A percentile compares a stretch with the other conserved stretches of the same genome.
These are phyloP conservation scores for Eledone cirrhosa DNA, from an alignment of 2,888 invertebrate genomes.

Conservation along the genomic window DNA sequence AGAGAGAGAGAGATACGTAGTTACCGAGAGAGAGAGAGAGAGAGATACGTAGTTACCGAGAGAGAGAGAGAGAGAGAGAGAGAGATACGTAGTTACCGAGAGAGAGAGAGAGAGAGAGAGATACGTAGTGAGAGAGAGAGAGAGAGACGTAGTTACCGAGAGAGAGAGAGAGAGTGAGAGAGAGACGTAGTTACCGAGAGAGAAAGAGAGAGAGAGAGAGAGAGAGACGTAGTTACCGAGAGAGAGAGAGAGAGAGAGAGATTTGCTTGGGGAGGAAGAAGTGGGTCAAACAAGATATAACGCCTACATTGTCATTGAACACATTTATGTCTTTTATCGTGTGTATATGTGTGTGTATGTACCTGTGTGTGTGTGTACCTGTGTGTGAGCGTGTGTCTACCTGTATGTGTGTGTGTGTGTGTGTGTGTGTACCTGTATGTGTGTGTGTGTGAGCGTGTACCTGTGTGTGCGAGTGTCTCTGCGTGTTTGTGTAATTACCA, in stretches of 20 bases:
- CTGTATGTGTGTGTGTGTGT: not conserved
- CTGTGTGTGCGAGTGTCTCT: too few relatives aligned
- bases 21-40: not conserved
- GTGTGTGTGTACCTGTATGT: not conserved
- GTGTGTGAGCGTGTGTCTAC: too few relatives aligned
- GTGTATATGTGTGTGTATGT: not conserved
- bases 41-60: not conserved
- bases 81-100: not conserved
- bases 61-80: not conserved
- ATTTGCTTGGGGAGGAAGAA: not conserved
- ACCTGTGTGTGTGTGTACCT: not conserved
- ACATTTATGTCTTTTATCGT: too few relatives aligned
- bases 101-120: conserved; percentile 5
- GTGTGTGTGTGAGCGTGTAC: not conserved
- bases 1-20: not conserved
- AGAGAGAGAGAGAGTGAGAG: conserved; percentile 5
- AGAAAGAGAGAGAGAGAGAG: conserved; percentile 1
- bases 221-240: not conserved
- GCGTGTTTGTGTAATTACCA: too few relatives aligned
- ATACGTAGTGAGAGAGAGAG: conserved; percentile 15
- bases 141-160: not conserved
- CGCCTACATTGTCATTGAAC: not conserved
- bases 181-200: too few relatives aligned
- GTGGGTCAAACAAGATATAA: not conserved
- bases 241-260: not conserved